These are phyloP conservation scores for Fregetta grallaria DNA, from an alignment of 2,113 vertebrate genomes.

Conservation along the genomic window DNA sequence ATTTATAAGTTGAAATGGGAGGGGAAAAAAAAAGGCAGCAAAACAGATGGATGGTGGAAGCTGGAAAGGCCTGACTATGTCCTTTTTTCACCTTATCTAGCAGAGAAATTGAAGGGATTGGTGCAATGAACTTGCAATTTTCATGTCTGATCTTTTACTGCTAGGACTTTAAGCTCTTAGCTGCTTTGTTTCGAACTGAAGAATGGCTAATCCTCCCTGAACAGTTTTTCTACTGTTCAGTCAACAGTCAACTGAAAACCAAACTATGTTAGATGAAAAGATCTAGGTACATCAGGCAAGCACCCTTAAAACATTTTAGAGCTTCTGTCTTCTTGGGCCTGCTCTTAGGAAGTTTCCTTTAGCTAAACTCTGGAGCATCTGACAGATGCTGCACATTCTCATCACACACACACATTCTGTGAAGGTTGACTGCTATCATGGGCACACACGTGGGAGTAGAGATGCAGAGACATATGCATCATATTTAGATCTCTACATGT, in stretches of 20 bases:
- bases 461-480: conserved; percentile 39
- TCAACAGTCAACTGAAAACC: background rate
- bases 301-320: background rate
- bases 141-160: background rate
- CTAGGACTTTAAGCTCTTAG: background rate
- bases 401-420: conserved; percentile 42
- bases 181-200: background rate
- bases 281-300: background rate
- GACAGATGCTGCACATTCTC: conserved; percentile 47
- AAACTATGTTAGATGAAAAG: background rate
- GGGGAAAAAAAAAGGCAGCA: background rate
- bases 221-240: background rate
- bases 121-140: background rate
- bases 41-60: background rate
- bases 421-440: conserved; percentile 69
- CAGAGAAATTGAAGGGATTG: background rate
- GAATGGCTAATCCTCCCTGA: background rate
- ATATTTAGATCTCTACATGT: conserved; percentile 48
- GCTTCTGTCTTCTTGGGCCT: background rate
- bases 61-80: background rate
- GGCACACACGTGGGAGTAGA: conserved; percentile 28
- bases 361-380: conserved; percentile 42
- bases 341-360: conserved; percentile 29
- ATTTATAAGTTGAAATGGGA: background rate
- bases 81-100: background rate